These are phyloP conservation scores for Trematomus loennbergii DNA, from an alignment of 2,113 vertebrate genomes.

Conservation along the genomic window DNA sequence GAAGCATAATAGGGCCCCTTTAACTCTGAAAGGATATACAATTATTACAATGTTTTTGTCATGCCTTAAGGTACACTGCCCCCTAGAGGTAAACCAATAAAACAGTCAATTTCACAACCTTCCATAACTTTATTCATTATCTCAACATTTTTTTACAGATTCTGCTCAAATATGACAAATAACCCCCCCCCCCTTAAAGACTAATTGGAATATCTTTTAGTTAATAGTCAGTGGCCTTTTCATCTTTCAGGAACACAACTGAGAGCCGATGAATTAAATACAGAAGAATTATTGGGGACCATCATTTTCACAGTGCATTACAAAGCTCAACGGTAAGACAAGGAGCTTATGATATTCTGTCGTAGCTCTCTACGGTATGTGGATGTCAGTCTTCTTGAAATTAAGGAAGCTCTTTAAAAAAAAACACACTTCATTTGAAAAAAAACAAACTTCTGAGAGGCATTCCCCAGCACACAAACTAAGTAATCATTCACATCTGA, in stretches of 20 bases:
- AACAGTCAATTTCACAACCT: slow-evolving; percentile 10
- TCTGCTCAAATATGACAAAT: slow-evolving; percentile 42
- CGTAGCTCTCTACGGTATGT: slow-evolving; percentile 6
- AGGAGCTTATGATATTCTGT: slow-evolving; percentile 15
- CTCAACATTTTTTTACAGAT: slow-evolving; percentile 15
- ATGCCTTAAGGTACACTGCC: slow-evolving; percentile 61
- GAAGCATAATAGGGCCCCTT: too few relatives aligned
- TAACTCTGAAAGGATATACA: too few relatives aligned
- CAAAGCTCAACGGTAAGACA: slow-evolving; percentile 27
- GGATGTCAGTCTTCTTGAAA: slow-evolving; percentile 7
- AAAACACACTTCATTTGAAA: slow-evolving; percentile 18
- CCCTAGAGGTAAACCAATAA: slow-evolving; percentile 60
- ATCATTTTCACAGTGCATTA: slow-evolving; percentile 56
- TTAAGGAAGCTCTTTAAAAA: neutral
- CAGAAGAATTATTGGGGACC: slow-evolving; percentile 47
- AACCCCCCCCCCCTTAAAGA: slow-evolving; percentile 13
- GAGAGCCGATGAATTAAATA: slow-evolving; percentile 38
- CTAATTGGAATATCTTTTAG: slow-evolving; percentile 55
- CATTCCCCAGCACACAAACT: slow-evolving; percentile 30
- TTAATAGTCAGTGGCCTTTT: slow-evolving; percentile 54
- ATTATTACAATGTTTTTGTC: neutral
- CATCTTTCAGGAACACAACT: slow-evolving; percentile 38
- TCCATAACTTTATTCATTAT: slow-evolving; percentile 64
- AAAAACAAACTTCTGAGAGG: slow-evolving; percentile 40
- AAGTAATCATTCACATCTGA: slow-evolving; percentile 61